phyloP scores from a whole-genome alignment of 2,888 invertebrate genomes.

The Melikaiella ostensackeni region DNA sequence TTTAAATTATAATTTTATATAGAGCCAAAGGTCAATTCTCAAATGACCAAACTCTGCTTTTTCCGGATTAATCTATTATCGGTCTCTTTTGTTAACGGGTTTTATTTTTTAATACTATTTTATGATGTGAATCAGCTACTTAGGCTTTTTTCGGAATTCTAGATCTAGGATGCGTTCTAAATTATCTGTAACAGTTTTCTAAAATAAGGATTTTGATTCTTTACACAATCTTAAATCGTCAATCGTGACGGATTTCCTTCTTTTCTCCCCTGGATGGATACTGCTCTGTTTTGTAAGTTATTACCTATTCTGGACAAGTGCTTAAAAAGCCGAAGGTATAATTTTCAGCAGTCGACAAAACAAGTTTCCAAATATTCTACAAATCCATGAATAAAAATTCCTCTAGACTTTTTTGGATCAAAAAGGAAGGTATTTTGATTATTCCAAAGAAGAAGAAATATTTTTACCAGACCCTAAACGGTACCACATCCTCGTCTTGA shows the following conservation, averaged over 20 bases:
- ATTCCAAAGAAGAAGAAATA: neutral
- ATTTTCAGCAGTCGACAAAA: slow-evolving; percentile 2
- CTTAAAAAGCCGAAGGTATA: slow-evolving; percentile 33
- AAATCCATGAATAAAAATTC: neutral
- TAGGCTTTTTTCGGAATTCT: slow-evolving; percentile 26
- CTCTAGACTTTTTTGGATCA: neutral
- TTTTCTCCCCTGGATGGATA: slow-evolving; percentile 31
- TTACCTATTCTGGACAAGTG: slow-evolving; percentile 30
- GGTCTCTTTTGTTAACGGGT: neutral
- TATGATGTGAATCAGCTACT: slow-evolving; percentile 27
- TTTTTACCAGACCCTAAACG: neutral
- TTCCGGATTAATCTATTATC: neutral
- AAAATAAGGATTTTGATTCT: slow-evolving; percentile 33
- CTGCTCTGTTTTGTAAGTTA: slow-evolving; percentile 27
- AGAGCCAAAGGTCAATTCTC: neutral
- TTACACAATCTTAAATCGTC: slow-evolving; percentile 36
- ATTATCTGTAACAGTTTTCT: slow-evolving; percentile 24
- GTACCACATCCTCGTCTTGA: slow-evolving; percentile 5
- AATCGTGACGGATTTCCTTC: slow-evolving; percentile 24
- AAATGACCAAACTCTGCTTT: neutral
- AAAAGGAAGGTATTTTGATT: neutral
- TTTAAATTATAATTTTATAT: neutral
- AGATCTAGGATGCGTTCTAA: slow-evolving; percentile 21
- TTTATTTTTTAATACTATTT: slow-evolving; percentile 11
- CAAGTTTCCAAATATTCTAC: slow-evolving; percentile 15